These are phyloP conservation scores for Portunus trituberculatus DNA, from an alignment of 1,140 invertebrate genomes.

Conservation along the genomic window DNA sequence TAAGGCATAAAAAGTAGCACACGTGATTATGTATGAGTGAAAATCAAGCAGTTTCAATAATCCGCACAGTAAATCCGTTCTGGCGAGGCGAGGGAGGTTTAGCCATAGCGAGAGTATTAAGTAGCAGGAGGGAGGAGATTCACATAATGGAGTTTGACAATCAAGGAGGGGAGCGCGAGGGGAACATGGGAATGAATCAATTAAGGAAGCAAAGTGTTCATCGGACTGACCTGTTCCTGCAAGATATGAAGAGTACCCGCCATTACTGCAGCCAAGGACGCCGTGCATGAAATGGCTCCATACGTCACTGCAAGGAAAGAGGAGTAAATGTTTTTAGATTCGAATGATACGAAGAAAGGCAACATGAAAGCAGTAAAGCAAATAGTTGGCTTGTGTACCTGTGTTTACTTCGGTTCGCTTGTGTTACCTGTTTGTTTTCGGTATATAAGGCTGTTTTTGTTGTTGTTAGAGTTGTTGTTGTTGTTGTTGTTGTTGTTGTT, in stretches of 20 bases:
- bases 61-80: neutral
- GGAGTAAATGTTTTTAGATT: too few relatives aligned
- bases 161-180: neutral
- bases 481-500: neutral
- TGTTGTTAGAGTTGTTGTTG: neutral
- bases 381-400: neutral
- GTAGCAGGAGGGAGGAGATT: neutral
- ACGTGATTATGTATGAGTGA: neutral
- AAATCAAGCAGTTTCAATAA: neutral
- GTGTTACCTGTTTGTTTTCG: neutral
- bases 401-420: neutral
- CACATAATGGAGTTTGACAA: neutral
- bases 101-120: neutral
- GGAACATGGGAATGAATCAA: neutral
- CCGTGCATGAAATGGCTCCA: too few relatives aligned
- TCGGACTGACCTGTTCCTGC: neutral
- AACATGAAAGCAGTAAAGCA: too few relatives aligned
- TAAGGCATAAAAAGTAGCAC: too few relatives aligned
- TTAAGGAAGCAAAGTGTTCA: neutral
- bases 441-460: neutral
- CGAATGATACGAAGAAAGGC: too few relatives aligned
- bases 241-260: too few relatives aligned
- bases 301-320: too few relatives aligned
- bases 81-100: neutral
- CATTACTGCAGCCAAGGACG: too few relatives aligned